Percentiles rank a stretch among this genome's conserved stretches.
Conservation (phyloP, 2,797 vertebrate species). For the Coregonus ussuriensis region DNA sequence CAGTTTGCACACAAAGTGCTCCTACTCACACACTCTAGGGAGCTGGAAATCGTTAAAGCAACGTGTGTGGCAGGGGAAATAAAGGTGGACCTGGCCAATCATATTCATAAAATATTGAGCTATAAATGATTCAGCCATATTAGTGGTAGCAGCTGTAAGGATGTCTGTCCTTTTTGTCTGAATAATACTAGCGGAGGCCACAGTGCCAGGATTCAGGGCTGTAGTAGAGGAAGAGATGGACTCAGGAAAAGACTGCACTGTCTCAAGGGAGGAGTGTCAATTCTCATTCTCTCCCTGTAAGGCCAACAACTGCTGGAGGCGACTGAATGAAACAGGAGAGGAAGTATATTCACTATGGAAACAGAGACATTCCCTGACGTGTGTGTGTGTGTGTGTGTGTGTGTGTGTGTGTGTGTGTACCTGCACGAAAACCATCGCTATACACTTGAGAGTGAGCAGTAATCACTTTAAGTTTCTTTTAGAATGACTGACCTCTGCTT, state of each 20-base stretch:
- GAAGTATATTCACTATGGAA: constrained; percentile 7
- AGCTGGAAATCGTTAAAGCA: background rate
- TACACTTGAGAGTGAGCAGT: background rate
- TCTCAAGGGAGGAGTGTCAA: background rate
- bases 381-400: constrained; percentile 10
- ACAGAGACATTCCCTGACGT: background rate
- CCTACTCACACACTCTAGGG: background rate
- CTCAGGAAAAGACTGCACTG: background rate
- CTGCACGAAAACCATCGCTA: background rate
- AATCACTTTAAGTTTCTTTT: constrained; percentile 20
- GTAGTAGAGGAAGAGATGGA: background rate
- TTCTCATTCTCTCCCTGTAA: constrained; percentile 1
- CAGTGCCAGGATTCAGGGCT: background rate
- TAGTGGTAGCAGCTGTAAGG: background rate
- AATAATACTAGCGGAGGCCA: background rate
- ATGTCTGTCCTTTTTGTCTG: background rate
- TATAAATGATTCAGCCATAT: constrained; percentile 1
- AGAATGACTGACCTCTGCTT: constrained; percentile 25
- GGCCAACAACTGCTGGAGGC: constrained; percentile 1
- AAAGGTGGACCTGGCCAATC: background rate
- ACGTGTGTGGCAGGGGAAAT: background rate
- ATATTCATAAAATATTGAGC: background rate
- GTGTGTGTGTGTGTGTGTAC: background rate
- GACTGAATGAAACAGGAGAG: constrained; percentile 1
- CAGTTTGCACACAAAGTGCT: background rate